A percentile compares a stretch with the other conserved stretches of the same genome.
Conservation (phyloP, 1,140 invertebrate species). For the Lordiphosa mommai region DNA sequence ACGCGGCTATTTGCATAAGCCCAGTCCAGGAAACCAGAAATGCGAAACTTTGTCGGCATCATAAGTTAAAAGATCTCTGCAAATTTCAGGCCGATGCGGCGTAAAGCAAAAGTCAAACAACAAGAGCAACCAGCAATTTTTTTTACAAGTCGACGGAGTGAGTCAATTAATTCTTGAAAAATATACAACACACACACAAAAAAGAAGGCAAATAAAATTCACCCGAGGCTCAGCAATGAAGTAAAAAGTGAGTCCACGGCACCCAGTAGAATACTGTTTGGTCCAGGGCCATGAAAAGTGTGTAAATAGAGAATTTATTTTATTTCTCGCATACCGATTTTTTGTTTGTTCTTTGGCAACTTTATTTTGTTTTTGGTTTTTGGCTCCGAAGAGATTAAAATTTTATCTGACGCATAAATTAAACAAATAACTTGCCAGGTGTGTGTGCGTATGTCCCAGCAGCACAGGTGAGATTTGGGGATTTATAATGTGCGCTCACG, state of each 20-base stretch:
- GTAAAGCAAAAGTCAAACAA: conserved; percentile 55
- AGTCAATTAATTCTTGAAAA: conserved; percentile 70
- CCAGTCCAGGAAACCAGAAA: conserved; percentile 7
- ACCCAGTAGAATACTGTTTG: conserved; percentile 48
- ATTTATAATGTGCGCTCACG: conserved; percentile 77
- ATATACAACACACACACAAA: conserved; percentile 41
- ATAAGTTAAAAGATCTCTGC: conserved; percentile 21
- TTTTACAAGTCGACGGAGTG: conserved; percentile 54
- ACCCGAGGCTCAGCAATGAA: conserved; percentile 14
- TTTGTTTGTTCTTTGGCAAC: conserved; percentile 29
- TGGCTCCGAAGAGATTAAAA: conserved; percentile 74
- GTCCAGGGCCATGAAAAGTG: conserved; percentile 51
- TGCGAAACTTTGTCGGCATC: conserved; percentile 13
- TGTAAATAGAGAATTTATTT: conserved; percentile 76
- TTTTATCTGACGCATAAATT: conserved; percentile 78
- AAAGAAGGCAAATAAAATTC: conserved; percentile 36
- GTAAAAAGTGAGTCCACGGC: conserved; percentile 47
- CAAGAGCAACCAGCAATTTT: conserved; percentile 47
- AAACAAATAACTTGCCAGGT: conserved; percentile 70
- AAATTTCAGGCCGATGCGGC: conserved; percentile 57
- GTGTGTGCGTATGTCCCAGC: conserved; percentile 25
- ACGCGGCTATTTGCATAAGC: conserved; percentile 54
- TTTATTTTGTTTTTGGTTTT: conserved; percentile 60
- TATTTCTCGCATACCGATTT: conserved; percentile 41
- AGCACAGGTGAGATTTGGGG: conserved; percentile 77